phyloP scores from a whole-genome alignment of 2,888 invertebrate genomes.

The Drosophila prolongata region DNA sequence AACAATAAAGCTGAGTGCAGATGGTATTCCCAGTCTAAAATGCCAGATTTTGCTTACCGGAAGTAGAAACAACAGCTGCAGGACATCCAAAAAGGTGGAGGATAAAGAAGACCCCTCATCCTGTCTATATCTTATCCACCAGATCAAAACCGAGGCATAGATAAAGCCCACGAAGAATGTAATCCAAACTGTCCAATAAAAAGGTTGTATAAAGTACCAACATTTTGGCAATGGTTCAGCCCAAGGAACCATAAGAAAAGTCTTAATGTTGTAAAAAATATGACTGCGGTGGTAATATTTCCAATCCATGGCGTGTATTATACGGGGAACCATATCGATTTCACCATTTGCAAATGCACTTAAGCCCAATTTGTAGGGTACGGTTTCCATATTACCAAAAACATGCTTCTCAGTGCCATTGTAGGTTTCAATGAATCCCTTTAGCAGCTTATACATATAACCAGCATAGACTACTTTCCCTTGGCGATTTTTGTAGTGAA shows the following conservation, averaged over 20 bases:
- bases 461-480: conserved; percentile 50
- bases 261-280: conserved; percentile 27
- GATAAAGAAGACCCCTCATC: conserved; percentile 1
- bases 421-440: conserved; percentile 47
- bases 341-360: not conserved
- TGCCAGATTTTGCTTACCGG: not conserved
- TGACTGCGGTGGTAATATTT: conserved; percentile 19
- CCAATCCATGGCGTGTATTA: conserved; percentile 14
- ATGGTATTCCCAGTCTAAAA: not conserved
- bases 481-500: conserved; percentile 40
- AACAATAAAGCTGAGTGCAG: conserved; percentile 26
- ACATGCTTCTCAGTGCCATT: conserved; percentile 52
- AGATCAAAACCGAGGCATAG: conserved; percentile 19
- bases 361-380: conserved; percentile 2
- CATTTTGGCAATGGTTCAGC: conserved; percentile 52
- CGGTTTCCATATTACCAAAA: not conserved
- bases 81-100: conserved; percentile 22
- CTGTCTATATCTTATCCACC: conserved; percentile 1
- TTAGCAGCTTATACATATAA: conserved; percentile 52
- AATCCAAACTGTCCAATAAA: conserved; percentile 47
- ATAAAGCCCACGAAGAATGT: conserved; percentile 23
- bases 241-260: conserved; percentile 48
- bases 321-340: conserved; percentile 34
- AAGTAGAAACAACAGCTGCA: conserved; percentile 23
- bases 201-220: conserved; percentile 58